phyloP scores from a whole-genome alignment of 2,113 vertebrate genomes.

The Gavialis gangeticus region DNA sequence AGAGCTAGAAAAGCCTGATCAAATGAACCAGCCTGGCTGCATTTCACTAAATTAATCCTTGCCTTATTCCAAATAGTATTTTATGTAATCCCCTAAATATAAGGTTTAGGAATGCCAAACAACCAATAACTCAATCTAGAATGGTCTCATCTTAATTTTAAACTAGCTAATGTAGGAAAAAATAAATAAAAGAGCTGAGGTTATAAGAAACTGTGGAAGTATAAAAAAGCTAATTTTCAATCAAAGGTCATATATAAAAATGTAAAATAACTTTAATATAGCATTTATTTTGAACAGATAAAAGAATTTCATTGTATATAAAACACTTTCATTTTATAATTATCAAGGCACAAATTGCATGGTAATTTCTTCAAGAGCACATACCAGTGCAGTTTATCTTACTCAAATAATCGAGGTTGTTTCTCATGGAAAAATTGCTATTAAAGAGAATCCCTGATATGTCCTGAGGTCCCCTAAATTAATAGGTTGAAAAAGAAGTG shows the following conservation, averaged over 20 bases:
- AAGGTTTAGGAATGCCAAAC: background rate
- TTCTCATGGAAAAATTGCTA: background rate
- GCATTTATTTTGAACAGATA: background rate
- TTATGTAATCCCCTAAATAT: background rate
- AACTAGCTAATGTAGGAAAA: background rate
- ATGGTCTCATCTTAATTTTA: background rate
- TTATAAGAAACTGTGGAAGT: background rate
- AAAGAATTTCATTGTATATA: background rate
- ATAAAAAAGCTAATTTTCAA: background rate
- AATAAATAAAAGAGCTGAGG: background rate
- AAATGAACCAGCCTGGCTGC: background rate
- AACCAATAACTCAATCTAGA: background rate
- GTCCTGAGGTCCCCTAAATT: background rate
- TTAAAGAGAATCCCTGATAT: background rate
- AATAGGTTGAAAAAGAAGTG: background rate
- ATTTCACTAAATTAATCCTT: background rate
- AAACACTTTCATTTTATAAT: background rate
- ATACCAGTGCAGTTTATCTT: background rate
- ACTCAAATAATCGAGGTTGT: background rate
- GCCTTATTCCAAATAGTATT: background rate
- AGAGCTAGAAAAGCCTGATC: background rate
- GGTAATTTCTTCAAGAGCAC: background rate
- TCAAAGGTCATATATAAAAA: background rate
- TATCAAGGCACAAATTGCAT: background rate
- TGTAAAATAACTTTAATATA: background rate